Base-by-base conservation (phyloP, 2,113 vertebrate genomes). In the Periophthalmodon schlosseri region DNA sequence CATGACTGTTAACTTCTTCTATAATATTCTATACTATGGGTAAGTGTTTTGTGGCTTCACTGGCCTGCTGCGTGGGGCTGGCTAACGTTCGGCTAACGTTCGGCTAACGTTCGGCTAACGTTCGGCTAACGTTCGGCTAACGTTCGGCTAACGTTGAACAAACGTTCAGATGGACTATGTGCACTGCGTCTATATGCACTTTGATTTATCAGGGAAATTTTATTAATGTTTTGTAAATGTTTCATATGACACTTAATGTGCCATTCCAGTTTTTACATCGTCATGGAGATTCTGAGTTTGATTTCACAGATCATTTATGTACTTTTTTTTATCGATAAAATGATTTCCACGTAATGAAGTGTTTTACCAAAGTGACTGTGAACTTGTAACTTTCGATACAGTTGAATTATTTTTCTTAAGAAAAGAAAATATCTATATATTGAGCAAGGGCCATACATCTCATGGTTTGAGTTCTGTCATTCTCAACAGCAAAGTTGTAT, bases 201-300 rank as follows among this genome's bases (percentile, higher is more conserved):
- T 96, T 97, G 96, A 94, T 97, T 97, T 97, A 96, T 99, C 97
- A 99, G 97, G 97, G 97, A 99, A 97, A 96, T 96, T 98, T 97
- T 97, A 96, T 96, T 96, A 96, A 96, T 96, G 96, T 98, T 99
- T 98, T 97, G 95, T 98, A 97, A 97, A 97, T 97, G 96, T 95
- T 96, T 96, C 95, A 96, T 95, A 96, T 95, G 94, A 93, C 96
- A 95, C 94, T 95, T 94, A 94, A 88, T 93, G 95, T 97, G 95
- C 95, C 95, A 95, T 96, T 95, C 94, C 94, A 85, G 91, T 96
- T 95, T 94, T 94, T 94, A 94, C 93, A 94, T 93, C 87, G 88
- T 93, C 93, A 92, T 93, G 87, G 86, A 91, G 90, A 93, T 92
- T 90, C 81, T 91, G 91, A 92, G 90, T 91, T 94, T 93, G 91